Evolutionary conservation across 2,113 vertebrate species (phyloP), one percentile per base, ranked within the genome.

Genomic region (Hydropotes inermis): DNA sequence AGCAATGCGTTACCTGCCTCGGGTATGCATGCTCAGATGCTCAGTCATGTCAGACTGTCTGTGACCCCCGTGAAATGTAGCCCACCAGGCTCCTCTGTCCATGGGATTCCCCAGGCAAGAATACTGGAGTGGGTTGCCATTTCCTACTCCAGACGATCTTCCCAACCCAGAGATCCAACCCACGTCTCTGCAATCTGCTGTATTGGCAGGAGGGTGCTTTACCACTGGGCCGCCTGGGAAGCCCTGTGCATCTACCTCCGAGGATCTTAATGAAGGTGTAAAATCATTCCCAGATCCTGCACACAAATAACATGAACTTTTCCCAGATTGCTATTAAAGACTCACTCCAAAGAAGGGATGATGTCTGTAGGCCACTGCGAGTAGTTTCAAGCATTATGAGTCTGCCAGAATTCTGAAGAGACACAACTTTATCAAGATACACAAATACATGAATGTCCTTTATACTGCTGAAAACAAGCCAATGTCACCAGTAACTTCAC

Each of bases 221-320:
- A 14, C 70, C 12, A 14, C 70, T 14, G 39, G 36, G 70, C 23
- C 12, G 27, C 39, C 6, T 14, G 23, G 21, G 70, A 43, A 14
- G 39, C 39, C 12, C 36, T 27, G 39, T 2, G 23, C 17, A 27
- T 21, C 45, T n/a, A 12, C 60, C 27, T 58, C 54, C 5, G 1
- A 60, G 54, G 6, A n/a, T 39, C 10, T 2, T 19, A n/a, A 57
- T 12, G n/a, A 61, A 45, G 28, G 25, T 28, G 9, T 9, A 15
- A 28, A 21, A 76, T 8, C 47, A 27, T 7, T 21, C 45, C 45
- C 7, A n/a, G 54, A 43, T 13, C 25, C 57, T 1, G 7, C 15
- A 7, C 0, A 45, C 36, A 25, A 27, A 28, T 15, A 25, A 33
- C 1, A n/a, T 0, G n/a, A 76, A 28, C 12, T 47, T n/a, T 9